Percentiles rank a stretch among this genome's conserved stretches.
These are phyloP conservation scores for Synanthedon formicaeformis DNA, from an alignment of 2,888 invertebrate species.

Conservation along the genomic window DNA sequence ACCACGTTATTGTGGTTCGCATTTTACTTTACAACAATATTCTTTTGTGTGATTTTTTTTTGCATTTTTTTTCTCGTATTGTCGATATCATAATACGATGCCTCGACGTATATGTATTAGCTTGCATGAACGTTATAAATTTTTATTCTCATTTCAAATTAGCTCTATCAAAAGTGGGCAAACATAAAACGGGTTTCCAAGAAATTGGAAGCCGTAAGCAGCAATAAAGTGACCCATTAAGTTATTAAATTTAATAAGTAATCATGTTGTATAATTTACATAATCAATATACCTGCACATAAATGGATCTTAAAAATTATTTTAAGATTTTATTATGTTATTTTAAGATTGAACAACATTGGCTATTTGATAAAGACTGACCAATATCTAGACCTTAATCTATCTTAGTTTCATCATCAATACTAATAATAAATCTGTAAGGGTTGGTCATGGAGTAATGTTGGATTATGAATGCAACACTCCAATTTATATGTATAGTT, in stretches of 20 bases:
- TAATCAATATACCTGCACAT: no score
- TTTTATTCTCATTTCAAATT: constrained; percentile 9
- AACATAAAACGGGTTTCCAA: neutral
- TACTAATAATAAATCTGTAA: no score
- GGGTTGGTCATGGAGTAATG: no score
- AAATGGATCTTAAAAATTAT: no score
- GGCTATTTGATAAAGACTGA: no score
- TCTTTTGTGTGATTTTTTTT: constrained; percentile 10
- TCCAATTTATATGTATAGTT: no score
- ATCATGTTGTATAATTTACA: no score
- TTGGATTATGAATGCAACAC: no score
- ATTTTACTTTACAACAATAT: constrained; percentile 15
- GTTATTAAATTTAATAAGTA: neutral
- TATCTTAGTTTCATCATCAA: no score
- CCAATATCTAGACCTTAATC: no score
- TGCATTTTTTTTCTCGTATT: constrained; percentile 11
- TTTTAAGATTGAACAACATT: no score
- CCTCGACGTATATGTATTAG: constrained; percentile 13
- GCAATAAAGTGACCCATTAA: neutral
- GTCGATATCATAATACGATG: constrained; percentile 15
- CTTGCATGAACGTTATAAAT: constrained; percentile 14
- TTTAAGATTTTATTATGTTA: no score
- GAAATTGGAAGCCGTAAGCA: neutral
- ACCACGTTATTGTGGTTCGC: constrained; percentile 17
- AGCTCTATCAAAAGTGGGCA: neutral